These are phyloP conservation scores for Tokudaia muenninki DNA, from an alignment of 2,797 vertebrate genomes.

Conservation along the genomic window DNA sequence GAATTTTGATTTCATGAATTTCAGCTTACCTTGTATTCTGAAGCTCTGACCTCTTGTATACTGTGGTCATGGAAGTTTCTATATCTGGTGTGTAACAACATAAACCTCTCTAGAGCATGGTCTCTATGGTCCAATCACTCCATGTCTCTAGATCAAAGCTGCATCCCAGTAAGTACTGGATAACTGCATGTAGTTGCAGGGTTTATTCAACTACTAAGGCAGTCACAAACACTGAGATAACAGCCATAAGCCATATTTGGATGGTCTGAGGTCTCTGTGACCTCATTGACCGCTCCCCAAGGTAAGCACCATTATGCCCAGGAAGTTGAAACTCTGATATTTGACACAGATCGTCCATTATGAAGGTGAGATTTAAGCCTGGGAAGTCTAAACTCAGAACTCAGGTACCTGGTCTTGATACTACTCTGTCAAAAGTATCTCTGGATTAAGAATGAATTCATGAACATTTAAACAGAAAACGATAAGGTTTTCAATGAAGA, in stretches of 20 bases:
- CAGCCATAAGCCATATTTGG: neutral
- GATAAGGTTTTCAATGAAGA: neutral
- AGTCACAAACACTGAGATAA: neutral
- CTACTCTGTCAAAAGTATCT: neutral
- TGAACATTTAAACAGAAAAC: neutral
- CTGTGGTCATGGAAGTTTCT: neutral
- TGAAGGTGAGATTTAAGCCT: neutral
- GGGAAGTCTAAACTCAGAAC: neutral
- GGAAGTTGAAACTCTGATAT: neutral
- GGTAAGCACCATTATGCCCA: neutral
- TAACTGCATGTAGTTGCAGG: neutral
- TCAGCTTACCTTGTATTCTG: neutral
- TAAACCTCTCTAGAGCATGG: neutral
- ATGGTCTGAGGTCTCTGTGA: neutral
- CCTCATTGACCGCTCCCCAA: neutral
- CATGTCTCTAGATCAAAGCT: neutral
- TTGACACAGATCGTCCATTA: neutral
- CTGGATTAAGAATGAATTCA: neutral
- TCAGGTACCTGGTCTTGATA: neutral
- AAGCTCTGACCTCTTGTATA: neutral
- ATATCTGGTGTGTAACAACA: neutral
- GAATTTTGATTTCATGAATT: neutral
- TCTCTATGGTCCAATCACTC: neutral
- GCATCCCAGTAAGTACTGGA: neutral
- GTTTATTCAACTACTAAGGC: neutral